phyloP scores from a whole-genome alignment of 2,113 vertebrate species.

The Eublepharis macularius region DNA sequence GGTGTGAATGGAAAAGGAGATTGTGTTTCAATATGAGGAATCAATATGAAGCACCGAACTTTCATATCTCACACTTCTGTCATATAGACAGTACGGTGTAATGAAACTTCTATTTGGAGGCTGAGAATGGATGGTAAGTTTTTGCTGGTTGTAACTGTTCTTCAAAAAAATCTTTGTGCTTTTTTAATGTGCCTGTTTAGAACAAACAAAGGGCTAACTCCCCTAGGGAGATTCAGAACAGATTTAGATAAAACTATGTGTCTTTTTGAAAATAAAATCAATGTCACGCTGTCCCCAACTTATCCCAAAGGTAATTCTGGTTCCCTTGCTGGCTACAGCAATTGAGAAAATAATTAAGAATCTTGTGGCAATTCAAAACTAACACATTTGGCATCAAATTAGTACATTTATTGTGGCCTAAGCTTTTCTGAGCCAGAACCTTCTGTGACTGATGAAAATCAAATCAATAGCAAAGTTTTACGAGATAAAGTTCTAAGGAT shows the following conservation, averaged over 20 bases:
- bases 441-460: too few relatives aligned
- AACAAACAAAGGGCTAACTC: too few relatives aligned
- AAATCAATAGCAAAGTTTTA: background rate
- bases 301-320: background rate
- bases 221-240: too few relatives aligned
- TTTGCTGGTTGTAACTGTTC: too few relatives aligned
- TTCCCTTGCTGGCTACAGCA: too few relatives aligned
- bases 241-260: background rate
- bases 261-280: background rate
- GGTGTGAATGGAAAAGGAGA: conserved; percentile 13
- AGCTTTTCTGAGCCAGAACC: too few relatives aligned
- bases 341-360: too few relatives aligned
- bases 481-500: too few relatives aligned
- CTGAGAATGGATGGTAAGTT: too few relatives aligned
- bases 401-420: too few relatives aligned
- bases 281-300: background rate
- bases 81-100: background rate
- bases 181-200: background rate
- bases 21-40: background rate
- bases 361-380: too few relatives aligned
- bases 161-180: background rate
- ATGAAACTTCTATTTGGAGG: background rate
- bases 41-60: background rate
- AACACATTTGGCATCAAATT: too few relatives aligned
- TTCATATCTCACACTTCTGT: background rate